Evolutionary conservation across 2,888 invertebrate genomes (phyloP).

Genomic region (Lasiommata megera): DNA sequence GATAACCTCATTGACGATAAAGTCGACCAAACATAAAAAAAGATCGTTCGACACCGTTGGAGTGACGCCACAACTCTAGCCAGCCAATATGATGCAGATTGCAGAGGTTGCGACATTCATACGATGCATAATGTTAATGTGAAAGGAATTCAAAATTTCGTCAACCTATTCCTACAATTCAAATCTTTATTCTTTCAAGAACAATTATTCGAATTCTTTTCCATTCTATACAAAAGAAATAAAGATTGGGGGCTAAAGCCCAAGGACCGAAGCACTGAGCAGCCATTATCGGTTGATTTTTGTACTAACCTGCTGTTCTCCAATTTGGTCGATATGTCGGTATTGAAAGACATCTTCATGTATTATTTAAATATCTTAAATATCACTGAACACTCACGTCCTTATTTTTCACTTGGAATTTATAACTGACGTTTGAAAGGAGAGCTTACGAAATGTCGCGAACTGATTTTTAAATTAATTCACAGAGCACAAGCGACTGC

Average conservation of each 20-base stretch:
- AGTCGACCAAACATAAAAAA: background rate
- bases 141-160: slow-evolving; percentile 42
- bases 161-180: slow-evolving; percentile 21
- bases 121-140: slow-evolving; percentile 32
- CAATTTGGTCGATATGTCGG: slow-evolving; percentile 73
- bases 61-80: slow-evolving; percentile 6
- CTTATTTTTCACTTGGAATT: slow-evolving; percentile 52
- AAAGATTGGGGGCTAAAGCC: slow-evolving; percentile 6
- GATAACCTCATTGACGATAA: slow-evolving; percentile 51
- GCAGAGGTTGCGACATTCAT: slow-evolving; percentile 14
- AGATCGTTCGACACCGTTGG: slow-evolving; percentile 1
- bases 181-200: background rate
- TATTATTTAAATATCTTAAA: slow-evolving; percentile 72
- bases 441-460: slow-evolving; percentile 64
- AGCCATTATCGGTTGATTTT: slow-evolving; percentile 23
- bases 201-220: background rate
- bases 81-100: slow-evolving; percentile 12
- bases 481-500: slow-evolving; percentile 54
- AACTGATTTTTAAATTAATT: slow-evolving; percentile 45
- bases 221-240: background rate
- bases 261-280: slow-evolving; percentile 12
- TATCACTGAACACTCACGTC: slow-evolving; percentile 79
- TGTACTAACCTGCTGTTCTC: slow-evolving; percentile 78
- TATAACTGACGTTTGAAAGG: slow-evolving; percentile 53
- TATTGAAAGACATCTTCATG: slow-evolving; percentile 78